Percentiles rank a stretch among this genome's conserved stretches.
Evolutionary conservation across 2,888 invertebrate species (phyloP).

Genomic region (Papilio elwesi): DNA sequence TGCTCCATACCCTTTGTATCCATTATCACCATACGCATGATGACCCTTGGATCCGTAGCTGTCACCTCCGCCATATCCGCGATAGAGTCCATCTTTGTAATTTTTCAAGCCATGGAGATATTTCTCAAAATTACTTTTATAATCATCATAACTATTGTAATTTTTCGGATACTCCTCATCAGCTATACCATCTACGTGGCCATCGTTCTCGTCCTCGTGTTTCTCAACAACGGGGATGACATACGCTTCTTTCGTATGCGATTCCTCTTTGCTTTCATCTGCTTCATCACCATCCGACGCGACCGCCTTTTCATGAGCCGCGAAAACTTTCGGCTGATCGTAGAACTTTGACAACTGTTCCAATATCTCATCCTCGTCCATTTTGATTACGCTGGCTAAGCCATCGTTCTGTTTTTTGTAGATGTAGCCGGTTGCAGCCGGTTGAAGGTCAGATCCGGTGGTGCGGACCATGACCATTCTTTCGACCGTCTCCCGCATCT

Average conservation of each 20-base stretch:
- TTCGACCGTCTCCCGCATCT: slow-evolving; percentile 78
- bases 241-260: slow-evolving; percentile 57
- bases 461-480: slow-evolving; percentile 83
- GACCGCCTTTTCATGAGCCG: slow-evolving; percentile 60
- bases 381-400: slow-evolving; percentile 75
- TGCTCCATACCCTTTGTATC: slow-evolving; percentile 78
- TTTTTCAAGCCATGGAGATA: slow-evolving; percentile 65
- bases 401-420: slow-evolving; percentile 79
- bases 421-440: slow-evolving; percentile 84
- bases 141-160: slow-evolving; percentile 62
- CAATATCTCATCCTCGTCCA: slow-evolving; percentile 76
- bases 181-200: slow-evolving; percentile 61
- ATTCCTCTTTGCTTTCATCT: slow-evolving; percentile 63
- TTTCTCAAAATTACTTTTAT: slow-evolving; percentile 61
- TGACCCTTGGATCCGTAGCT: slow-evolving; percentile 72
- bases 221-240: slow-evolving; percentile 74
- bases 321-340: slow-evolving; percentile 65
- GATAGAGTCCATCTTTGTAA: slow-evolving; percentile 60
- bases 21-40: slow-evolving; percentile 79
- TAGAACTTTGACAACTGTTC: slow-evolving; percentile 73
- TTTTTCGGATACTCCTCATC: slow-evolving; percentile 68
- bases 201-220: slow-evolving; percentile 54
- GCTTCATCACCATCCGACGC: slow-evolving; percentile 63
- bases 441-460: slow-evolving; percentile 83
- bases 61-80: slow-evolving; percentile 69